These are phyloP conservation scores for Telmatochromis sp. DNA, from an alignment of 2,113 vertebrate species.

Conservation along the genomic window DNA sequence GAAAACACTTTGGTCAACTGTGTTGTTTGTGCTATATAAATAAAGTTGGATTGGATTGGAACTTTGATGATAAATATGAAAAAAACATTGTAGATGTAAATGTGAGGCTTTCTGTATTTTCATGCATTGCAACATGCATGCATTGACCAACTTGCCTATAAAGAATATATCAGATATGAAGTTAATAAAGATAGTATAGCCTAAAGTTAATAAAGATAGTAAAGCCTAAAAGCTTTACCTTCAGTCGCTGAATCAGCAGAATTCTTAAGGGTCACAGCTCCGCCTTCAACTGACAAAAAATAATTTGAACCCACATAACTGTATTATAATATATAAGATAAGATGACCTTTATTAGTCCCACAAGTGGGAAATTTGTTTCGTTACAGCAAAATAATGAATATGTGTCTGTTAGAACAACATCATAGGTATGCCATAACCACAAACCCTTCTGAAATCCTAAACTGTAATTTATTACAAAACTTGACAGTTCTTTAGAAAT, in stretches of 20 bases:
- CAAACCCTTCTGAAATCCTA: rapidly evolving
- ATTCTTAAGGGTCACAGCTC: rapidly evolving
- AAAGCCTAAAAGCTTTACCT: rapidly evolving
- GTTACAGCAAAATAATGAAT: no score
- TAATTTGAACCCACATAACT: not conserved
- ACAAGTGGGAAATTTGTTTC: no score
- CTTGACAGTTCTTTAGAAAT: rapidly evolving
- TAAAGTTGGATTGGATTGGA: not conserved
- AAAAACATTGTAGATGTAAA: not conserved
- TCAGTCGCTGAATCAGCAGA: rapidly evolving
- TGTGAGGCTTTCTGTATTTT: rapidly evolving
- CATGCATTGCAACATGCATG: not conserved
- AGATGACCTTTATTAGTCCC: no score
- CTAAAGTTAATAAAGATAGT: not conserved
- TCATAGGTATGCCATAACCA: rapidly evolving
- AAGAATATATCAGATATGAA: not conserved
- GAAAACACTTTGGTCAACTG: rapidly evolving
- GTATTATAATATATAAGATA: not conserved
- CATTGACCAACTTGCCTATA: rapidly evolving
- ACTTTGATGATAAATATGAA: not conserved
- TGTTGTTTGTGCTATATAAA: not conserved
- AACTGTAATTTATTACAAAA: rapidly evolving
- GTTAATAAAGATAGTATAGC: rapidly evolving
- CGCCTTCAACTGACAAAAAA: rapidly evolving
- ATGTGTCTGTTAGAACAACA: not conserved